phyloP scores from a whole-genome alignment of 2,888 invertebrate species.

The Coenonympha arcania region DNA sequence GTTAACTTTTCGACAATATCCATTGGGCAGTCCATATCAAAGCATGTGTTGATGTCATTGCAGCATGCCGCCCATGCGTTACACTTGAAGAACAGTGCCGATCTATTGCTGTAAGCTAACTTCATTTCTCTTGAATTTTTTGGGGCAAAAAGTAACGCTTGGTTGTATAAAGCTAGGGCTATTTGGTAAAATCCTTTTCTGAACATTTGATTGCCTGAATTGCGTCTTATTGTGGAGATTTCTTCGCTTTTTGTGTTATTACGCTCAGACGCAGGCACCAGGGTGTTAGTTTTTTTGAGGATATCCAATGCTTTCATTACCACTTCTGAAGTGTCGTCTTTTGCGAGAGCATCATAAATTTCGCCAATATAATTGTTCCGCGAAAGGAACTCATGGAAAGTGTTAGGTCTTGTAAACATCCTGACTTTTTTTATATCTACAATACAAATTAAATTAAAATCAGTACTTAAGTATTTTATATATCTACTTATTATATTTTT shows the following conservation, averaged over 20 bases:
- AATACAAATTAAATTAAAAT: too few species aligned
- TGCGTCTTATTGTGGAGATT: constrained; percentile 27
- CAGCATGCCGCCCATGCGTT: constrained; percentile 27
- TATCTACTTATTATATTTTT: too few species aligned
- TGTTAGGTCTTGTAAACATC: constrained; percentile 9
- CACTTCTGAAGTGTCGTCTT: constrained; percentile 28
- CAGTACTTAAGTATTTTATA: too few species aligned
- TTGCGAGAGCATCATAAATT: constrained; percentile 30
- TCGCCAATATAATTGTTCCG: constrained; percentile 32
- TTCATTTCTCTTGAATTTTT: constrained; percentile 29
- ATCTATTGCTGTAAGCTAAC: constrained; percentile 36
- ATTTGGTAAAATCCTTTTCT: constrained; percentile 12
- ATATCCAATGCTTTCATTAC: constrained; percentile 27
- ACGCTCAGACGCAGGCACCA: constrained; percentile 6
- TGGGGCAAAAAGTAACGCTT: constrained; percentile 34
- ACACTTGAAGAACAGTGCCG: constrained; percentile 28
- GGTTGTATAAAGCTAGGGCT: constrained; percentile 31
- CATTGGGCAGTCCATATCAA: constrained; percentile 30
- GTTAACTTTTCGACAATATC: constrained; percentile 30
- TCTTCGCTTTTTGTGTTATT: constrained; percentile 24
- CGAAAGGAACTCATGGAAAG: constrained; percentile 5
- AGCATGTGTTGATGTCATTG: constrained; percentile 33
- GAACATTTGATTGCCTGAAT: constrained; percentile 29
- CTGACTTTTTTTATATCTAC: too few species aligned
- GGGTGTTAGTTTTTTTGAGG: constrained; percentile 26